phyloP scores from a whole-genome alignment of 2,113 vertebrate species.

The Hucho hucho region DNA sequence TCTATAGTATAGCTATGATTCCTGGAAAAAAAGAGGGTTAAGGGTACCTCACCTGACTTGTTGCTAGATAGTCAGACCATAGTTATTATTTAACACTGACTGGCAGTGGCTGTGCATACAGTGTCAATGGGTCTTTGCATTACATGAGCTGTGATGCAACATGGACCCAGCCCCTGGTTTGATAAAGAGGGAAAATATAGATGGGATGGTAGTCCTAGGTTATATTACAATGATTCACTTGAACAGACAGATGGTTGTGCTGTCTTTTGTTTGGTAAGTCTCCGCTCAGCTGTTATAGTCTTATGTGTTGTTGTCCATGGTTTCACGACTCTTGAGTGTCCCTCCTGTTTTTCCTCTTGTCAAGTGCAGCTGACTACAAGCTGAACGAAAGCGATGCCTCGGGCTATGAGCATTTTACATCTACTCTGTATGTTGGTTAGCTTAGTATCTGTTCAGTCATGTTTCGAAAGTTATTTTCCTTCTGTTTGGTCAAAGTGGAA shows the following conservation, averaged over 20 bases:
- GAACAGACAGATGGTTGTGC: slow-evolving; percentile 21
- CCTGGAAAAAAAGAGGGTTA: too few relatives aligned
- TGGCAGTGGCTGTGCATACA: too few relatives aligned
- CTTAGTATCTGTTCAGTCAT: slow-evolving; percentile 2
- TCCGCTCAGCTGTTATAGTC: background rate
- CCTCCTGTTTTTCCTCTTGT: slow-evolving; percentile 36
- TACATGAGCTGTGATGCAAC: slow-evolving; percentile 3
- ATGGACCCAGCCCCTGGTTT: background rate
- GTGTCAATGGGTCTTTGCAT: background rate
- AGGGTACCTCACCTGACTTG: too few relatives aligned
- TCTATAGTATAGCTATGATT: too few relatives aligned
- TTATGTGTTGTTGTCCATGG: slow-evolving; percentile 3
- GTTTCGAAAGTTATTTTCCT: background rate
- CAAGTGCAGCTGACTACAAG: slow-evolving; percentile 54
- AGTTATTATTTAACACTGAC: too few relatives aligned
- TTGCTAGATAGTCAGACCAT: too few relatives aligned
- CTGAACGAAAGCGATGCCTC: slow-evolving; percentile 13
- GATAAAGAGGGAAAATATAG: too few relatives aligned
- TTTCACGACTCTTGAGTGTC: slow-evolving; percentile 30
- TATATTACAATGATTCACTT: too few relatives aligned
- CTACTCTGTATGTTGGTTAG: background rate
- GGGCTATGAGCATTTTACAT: slow-evolving; percentile 13
- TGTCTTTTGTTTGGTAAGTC: slow-evolving; percentile 1
- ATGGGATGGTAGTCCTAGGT: too few relatives aligned
- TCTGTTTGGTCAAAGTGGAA: slow-evolving; percentile 38